phyloP scores from a whole-genome alignment of 2,797 vertebrate species.

The Halcyon leucocephala region DNA sequence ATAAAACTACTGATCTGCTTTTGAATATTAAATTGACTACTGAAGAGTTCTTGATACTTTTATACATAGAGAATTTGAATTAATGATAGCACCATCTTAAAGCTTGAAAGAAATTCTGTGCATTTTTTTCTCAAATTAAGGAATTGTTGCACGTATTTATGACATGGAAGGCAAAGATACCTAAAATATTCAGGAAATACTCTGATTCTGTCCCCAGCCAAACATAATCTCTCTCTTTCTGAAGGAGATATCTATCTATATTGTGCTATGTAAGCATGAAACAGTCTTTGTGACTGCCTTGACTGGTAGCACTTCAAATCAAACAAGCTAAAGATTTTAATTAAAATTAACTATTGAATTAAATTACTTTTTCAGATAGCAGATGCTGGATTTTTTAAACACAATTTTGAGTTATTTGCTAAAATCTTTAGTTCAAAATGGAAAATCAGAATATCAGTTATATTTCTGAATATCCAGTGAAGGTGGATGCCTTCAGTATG shows the following conservation, averaged over 20 bases:
- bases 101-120: not conserved
- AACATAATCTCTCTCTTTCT: not conserved
- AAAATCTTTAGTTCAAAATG: not conserved
- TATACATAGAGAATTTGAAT: slow-evolving; percentile 1
- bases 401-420: not conserved
- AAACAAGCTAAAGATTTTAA: slow-evolving; percentile 13
- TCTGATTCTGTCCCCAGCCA: not conserved
- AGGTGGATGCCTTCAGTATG: not conserved
- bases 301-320: slow-evolving; percentile 2
- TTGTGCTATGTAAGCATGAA: slow-evolving; percentile 15
- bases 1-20: slow-evolving; percentile 34
- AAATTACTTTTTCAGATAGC: not conserved
- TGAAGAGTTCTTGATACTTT: slow-evolving; percentile 40
- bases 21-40: slow-evolving; percentile 57
- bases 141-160: not conserved
- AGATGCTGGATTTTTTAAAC: not conserved
- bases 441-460: not conserved
- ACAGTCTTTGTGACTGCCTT: slow-evolving; percentile 6
- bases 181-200: slow-evolving; percentile 20
- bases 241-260: not conserved
- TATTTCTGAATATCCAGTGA: not conserved
- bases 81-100: not conserved
- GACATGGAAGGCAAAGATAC: not conserved
- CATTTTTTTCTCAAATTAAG: not conserved
- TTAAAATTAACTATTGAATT: not conserved